Evolutionary conservation across 2,797 vertebrate genomes (phyloP).

Genomic region (Ctenopoma multispine): DNA sequence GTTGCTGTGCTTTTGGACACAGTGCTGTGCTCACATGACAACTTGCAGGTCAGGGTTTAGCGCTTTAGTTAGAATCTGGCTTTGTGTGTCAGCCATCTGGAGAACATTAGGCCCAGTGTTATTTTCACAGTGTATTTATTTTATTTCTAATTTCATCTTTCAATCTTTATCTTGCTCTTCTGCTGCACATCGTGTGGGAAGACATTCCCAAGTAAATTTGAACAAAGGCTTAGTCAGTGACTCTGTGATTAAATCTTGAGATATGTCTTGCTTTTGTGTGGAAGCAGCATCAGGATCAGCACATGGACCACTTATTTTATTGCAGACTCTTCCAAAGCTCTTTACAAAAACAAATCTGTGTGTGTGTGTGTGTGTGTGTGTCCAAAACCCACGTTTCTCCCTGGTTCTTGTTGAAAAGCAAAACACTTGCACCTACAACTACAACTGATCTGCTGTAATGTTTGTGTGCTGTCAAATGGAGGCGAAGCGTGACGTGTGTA

Average conservation of each 20-base stretch:
- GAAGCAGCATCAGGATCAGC: neutral
- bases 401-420: neutral
- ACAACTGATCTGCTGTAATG: neutral
- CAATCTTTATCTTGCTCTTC: neutral
- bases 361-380: neutral
- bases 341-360: neutral
- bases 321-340: neutral
- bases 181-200: too few species aligned
- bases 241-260: too few species aligned
- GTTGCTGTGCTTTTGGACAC: slow-evolving; percentile 64
- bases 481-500: neutral
- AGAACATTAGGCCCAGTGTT: neutral
- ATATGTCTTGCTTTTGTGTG: neutral
- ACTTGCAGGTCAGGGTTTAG: slow-evolving; percentile 62
- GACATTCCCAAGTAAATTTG: too few species aligned
- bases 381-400: neutral
- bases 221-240: too few species aligned
- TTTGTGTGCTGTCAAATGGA: neutral
- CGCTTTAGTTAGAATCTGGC: slow-evolving; percentile 42
- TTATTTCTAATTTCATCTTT: neutral
- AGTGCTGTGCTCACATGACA: slow-evolving; percentile 65
- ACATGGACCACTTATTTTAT: neutral
- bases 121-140: neutral
- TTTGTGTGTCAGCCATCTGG: slow-evolving; percentile 26
- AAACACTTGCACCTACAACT: neutral